These are phyloP conservation scores for Danaus chrysippus DNA, from an alignment of 2,888 invertebrate species.

Conservation along the genomic window DNA sequence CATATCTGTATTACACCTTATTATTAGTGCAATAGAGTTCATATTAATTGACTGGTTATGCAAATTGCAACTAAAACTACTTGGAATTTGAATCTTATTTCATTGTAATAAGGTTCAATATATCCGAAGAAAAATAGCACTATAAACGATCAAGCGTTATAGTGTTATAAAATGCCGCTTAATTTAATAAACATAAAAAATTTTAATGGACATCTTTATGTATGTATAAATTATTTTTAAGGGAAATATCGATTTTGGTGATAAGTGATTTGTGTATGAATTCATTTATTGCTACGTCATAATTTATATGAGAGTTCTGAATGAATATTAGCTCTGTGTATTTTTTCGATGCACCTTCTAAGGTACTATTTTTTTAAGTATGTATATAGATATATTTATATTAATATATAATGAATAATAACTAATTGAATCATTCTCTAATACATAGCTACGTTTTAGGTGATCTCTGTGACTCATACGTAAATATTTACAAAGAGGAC, in stretches of 20 bases:
- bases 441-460: constrained; percentile 35
- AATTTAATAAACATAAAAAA: constrained; percentile 7
- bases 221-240: constrained; percentile 4
- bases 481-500: constrained; percentile 59
- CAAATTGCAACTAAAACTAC: neutral
- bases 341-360: no score
- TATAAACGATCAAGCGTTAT: constrained; percentile 37
- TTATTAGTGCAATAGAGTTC: no score
- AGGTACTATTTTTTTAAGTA: neutral
- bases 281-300: no score
- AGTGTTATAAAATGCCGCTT: constrained; percentile 32
- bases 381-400: neutral
- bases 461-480: constrained; percentile 48
- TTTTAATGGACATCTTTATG: constrained; percentile 5
- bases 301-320: no score
- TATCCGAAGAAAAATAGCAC: constrained; percentile 10
- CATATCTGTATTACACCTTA: no score
- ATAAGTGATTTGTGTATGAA: no score
- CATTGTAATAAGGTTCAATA: constrained; percentile 9
- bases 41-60: no score
- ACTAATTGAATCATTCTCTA: neutral
- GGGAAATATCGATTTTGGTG: neutral
- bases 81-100: constrained; percentile 16
- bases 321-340: no score
- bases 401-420: neutral